These are phyloP conservation scores for Blastobasis lacticolella DNA, from an alignment of 2,888 invertebrate genomes.

Conservation along the genomic window DNA sequence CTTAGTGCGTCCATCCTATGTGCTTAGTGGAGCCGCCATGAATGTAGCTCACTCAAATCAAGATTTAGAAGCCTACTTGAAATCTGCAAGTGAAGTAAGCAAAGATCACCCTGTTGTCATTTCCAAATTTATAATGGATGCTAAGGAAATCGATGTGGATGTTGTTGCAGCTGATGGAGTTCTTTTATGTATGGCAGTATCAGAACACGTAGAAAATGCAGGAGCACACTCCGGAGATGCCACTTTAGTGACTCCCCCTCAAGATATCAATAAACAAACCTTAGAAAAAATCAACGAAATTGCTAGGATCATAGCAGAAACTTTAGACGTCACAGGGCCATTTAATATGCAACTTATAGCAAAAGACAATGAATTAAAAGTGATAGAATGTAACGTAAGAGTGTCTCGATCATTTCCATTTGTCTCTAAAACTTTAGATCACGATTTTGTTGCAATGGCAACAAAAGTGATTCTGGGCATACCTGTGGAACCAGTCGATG, in stretches of 20 bases:
- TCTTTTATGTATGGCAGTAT: slow-evolving; percentile 97
- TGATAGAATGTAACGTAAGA: slow-evolving; percentile 98
- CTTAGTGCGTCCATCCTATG: slow-evolving; percentile 97
- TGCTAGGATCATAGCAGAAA: slow-evolving; percentile 89
- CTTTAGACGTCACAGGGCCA: slow-evolving; percentile 95
- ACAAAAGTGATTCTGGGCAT: slow-evolving; percentile 94
- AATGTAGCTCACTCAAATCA: slow-evolving; percentile 95
- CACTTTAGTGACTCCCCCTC: slow-evolving; percentile 97
- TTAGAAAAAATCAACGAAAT: slow-evolving; percentile 92
- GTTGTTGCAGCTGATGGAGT: slow-evolving; percentile 96
- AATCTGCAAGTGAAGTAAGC: slow-evolving; percentile 93
- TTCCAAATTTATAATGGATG: slow-evolving; percentile 97
- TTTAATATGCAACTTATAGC: slow-evolving; percentile 99
- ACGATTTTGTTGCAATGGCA: slow-evolving; percentile 98
- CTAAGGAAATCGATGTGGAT: slow-evolving; percentile 99
- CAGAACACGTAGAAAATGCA: slow-evolving; percentile 98
- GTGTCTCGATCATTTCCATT: slow-evolving; percentile 99
- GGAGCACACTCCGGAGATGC: slow-evolving; percentile 99
- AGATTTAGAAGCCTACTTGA: slow-evolving; percentile 93
- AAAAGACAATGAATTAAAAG: slow-evolving; percentile 94
- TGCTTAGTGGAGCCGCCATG: slow-evolving; percentile 99
- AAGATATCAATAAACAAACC: slow-evolving; percentile 95
- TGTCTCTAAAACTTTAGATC: slow-evolving; percentile 97
- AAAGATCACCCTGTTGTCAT: slow-evolving; percentile 99
- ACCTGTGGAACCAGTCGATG: slow-evolving; percentile 87